Percentiles rank a stretch among this genome's conserved stretches.
These are phyloP conservation scores for Anguilla marmorata DNA, from an alignment of 2,797 vertebrate species.

Conservation along the genomic window DNA sequence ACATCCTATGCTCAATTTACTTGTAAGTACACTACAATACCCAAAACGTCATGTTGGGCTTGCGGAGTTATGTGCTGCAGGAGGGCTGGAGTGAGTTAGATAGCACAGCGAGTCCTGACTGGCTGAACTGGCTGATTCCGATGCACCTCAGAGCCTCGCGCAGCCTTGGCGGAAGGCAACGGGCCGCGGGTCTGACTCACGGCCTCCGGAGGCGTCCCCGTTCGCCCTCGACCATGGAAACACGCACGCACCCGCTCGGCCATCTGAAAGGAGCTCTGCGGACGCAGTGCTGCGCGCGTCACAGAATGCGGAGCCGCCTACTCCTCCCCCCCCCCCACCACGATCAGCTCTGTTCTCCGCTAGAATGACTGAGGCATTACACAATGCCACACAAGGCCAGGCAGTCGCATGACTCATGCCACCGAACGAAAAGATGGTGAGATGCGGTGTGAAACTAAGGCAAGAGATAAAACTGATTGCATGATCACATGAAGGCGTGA, in stretches of 20 bases:
- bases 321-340: not conserved
- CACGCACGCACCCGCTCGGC: not conserved
- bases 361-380: not conserved
- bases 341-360: not conserved
- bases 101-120: not conserved
- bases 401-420: not conserved
- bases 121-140: not conserved
- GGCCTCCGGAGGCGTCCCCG: slow-evolving; percentile 4
- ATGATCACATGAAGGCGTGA: not conserved
- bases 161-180: not conserved
- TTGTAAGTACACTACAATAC: not conserved
- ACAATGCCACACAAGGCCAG: not conserved
- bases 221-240: not conserved
- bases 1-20: not conserved
- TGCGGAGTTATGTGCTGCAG: not conserved
- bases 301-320: not conserved
- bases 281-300: not conserved
- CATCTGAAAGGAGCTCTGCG: not conserved
- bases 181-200: slow-evolving; percentile 17
- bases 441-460: not conserved
- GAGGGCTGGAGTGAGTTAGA: not conserved
- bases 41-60: not conserved
- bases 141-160: not conserved
- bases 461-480: not conserved
- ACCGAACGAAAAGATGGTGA: not conserved